Percentiles rank a stretch among this genome's conserved stretches.
Evolutionary conservation across 2,797 vertebrate species (phyloP).

Genomic region (Microcaecilia unicolor): DNA sequence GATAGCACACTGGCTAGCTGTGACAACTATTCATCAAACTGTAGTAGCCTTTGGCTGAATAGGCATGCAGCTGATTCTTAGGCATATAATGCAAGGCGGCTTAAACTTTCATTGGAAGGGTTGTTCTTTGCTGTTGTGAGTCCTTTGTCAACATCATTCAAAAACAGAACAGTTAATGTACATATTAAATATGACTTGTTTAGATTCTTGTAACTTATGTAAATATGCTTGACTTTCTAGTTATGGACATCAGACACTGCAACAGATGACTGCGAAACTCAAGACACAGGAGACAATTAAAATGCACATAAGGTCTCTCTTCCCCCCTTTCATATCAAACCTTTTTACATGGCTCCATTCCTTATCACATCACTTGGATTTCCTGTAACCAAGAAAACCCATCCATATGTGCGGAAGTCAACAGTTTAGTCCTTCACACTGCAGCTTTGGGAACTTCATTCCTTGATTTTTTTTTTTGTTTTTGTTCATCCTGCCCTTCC

Average conservation of each 20-base stretch:
- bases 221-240: conserved; percentile 47
- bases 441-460: conserved; percentile 79
- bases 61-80: no score
- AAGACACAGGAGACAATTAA: conserved; percentile 76
- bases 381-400: conserved; percentile 78
- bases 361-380: conserved; percentile 80
- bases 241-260: conserved; percentile 92
- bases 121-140: no score
- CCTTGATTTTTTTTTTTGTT: conserved; percentile 56
- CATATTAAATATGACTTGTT: no score
- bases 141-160: no score
- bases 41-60: no score
- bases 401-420: conserved; percentile 69
- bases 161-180: no score
- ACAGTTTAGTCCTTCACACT: conserved; percentile 70
- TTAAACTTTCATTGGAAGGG: no score
- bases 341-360: conserved; percentile 95
- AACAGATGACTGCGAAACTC: conserved; percentile 77
- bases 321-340: conserved; percentile 49
- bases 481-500: conserved; percentile 74
- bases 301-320: conserved; percentile 40
- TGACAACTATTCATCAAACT: no score
- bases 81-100: no score
- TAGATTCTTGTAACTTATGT: no score
- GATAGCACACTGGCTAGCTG: no score